Evolutionary conservation across 2,888 invertebrate genomes (phyloP).

Genomic region (Molorchus minor): DNA sequence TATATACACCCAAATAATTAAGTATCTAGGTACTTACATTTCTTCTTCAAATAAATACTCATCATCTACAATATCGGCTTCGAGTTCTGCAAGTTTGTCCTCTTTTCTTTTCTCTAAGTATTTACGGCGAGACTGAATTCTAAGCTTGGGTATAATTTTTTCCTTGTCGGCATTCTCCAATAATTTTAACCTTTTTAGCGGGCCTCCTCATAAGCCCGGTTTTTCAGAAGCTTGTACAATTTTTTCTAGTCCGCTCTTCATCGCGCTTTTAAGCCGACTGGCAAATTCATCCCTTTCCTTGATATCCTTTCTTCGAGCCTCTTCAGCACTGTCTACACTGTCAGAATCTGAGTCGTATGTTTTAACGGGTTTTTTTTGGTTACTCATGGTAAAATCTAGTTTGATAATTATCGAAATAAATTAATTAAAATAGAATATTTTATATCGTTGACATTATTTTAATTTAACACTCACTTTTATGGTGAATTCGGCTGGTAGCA

Average conservation of each 20-base stretch:
- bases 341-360: constrained; percentile 66
- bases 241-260: constrained; percentile 86
- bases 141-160: constrained; percentile 85
- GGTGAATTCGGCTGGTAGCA: no score
- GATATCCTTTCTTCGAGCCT: constrained; percentile 82
- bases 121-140: constrained; percentile 90
- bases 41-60: constrained; percentile 92
- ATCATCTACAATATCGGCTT: constrained; percentile 95
- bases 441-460: no score
- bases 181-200: constrained; percentile 88
- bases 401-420: no score
- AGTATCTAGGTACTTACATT: constrained; percentile 77
- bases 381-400: constrained; percentile 44
- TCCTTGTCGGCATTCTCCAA: constrained; percentile 87
- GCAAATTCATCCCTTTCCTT: constrained; percentile 95
- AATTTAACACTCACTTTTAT: no score
- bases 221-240: constrained; percentile 74
- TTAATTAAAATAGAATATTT: no score
- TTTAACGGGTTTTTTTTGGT: constrained; percentile 62
- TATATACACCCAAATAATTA: no score
- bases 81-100: constrained; percentile 94
- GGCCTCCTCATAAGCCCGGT: constrained; percentile 84
- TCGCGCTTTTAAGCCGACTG: constrained; percentile 88
- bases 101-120: constrained; percentile 96
- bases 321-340: constrained; percentile 79